Conservation (phyloP, 2,797 vertebrate species). For the Alcedo quadribrachys region DNA sequence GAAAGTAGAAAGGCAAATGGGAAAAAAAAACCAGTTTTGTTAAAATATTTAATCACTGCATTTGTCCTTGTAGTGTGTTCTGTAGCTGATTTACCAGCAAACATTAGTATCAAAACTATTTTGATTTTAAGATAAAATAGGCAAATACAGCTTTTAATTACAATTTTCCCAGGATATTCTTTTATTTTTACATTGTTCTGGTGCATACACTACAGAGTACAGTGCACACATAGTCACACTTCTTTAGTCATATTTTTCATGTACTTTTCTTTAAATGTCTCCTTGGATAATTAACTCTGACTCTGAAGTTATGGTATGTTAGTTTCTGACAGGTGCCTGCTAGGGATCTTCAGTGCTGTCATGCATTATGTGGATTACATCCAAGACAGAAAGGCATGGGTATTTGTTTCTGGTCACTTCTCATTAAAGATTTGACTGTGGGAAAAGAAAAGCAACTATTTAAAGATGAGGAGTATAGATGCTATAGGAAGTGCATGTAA, state of each 20-base stretch:
- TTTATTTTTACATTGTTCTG: background rate
- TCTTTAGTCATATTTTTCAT: conserved; percentile 69
- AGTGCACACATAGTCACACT: conserved; percentile 35
- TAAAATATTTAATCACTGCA: background rate
- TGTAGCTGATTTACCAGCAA: background rate
- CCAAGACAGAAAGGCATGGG: conserved; percentile 69
- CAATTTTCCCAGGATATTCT: background rate
- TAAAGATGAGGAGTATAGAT: conserved; percentile 34
- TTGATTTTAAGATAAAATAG: background rate
- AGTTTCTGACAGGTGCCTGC: conserved; percentile 79
- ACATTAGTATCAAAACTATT: background rate
- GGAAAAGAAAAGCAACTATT: conserved; percentile 61
- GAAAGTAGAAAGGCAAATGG: background rate
- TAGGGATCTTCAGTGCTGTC: conserved; percentile 78
- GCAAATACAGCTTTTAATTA: background rate
- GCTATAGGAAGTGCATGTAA: conserved; percentile 11
- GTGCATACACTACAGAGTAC: background rate
- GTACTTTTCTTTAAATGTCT: conserved; percentile 77
- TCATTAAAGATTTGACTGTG: conserved; percentile 71
- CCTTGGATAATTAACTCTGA: conserved; percentile 74
- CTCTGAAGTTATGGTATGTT: conserved; percentile 73
- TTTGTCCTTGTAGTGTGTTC: background rate
- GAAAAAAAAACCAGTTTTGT: background rate
- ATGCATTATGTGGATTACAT: conserved; percentile 75
- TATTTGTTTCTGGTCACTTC: conserved; percentile 75